Base-by-base conservation (phyloP, 2,888 invertebrate genomes). In the Dione juno region DNA sequence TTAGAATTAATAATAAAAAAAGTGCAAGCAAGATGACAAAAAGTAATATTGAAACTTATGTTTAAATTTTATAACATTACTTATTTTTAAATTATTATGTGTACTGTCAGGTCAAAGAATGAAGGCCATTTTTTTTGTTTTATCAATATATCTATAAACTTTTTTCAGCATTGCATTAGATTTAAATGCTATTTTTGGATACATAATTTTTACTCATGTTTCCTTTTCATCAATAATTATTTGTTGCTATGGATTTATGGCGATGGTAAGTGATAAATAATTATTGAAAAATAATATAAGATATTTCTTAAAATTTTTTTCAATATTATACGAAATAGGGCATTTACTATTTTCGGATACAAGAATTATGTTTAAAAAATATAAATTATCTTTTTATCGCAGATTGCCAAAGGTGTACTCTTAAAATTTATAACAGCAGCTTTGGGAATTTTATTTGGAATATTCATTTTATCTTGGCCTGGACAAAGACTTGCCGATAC, bases 191-290 rank as follows among this genome's bases (percentile, higher is more conserved):
- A 53, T 54, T 64, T 64, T 40, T 35, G 35, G 54, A 35, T 45
- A 40, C 16, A 40, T 19, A 9, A 58, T 67, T 50, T 52, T 67
- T 53, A 45, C 48, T 50, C 37, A 64, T 10, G 59, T 59, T 28
- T 28, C 59, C 0, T 59, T 41, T 10, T 59, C 59, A n/a, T 59
- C 59, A n/a, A 0, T 59, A 10, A 59, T 59, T 43, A 59, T 59
- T 59, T 59, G 59, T 59, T 59, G 43, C 21, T 59, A 59, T 43
- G 59, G 59, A 59, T 59, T 59, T 59, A 59, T 59, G 43, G 59
- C 59, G 21, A 43, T 59, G 59, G 43, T 59, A 43, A 21, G 43
- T n/a, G n/a, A n/a, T n/a, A n/a, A n/a, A n/a, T n/a, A n/a, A n/a
- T n/a, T n/a, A n/a, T n/a, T n/a, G n/a, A n/a, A n/a, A n/a, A n/a